A percentile compares a stretch with the other conserved stretches of the same genome.
Evolutionary conservation across 1,140 invertebrate species (phyloP).

Genomic region (Antheraea pernyi): DNA sequence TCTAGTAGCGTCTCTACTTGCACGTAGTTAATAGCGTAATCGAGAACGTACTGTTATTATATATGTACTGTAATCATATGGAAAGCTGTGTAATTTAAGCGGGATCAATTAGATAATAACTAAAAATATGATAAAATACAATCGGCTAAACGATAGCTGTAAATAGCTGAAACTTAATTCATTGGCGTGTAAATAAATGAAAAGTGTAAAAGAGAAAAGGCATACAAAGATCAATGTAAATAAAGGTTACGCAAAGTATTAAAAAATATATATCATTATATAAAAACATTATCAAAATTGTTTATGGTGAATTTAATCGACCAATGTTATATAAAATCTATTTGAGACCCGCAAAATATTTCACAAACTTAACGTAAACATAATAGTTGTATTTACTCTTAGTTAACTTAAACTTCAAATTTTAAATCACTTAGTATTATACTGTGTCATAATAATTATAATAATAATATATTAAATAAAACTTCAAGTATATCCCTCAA

Average conservation of each 20-base stretch:
- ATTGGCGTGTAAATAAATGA: slow-evolving; percentile 5
- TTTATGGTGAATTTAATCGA: slow-evolving; percentile 27
- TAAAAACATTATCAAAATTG: slow-evolving; percentile 1
- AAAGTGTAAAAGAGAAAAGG: neutral
- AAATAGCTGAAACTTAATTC: slow-evolving; percentile 2
- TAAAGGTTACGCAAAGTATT: neutral
- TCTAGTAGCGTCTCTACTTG: slow-evolving; percentile 39
- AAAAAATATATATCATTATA: neutral
- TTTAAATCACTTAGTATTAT: slow-evolving; percentile 34
- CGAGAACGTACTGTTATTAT: slow-evolving; percentile 8
- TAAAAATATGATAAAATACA: slow-evolving; percentile 27
- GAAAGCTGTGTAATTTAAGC: slow-evolving; percentile 60
- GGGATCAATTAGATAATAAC: slow-evolving; percentile 71
- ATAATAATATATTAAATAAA: slow-evolving; percentile 18
- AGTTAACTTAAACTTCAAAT: slow-evolving; percentile 12
- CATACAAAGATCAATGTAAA: neutral
- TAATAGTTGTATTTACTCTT: neutral
- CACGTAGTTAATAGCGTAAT: slow-evolving; percentile 25
- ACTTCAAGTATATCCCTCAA: neutral
- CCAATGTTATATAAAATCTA: slow-evolving; percentile 11
- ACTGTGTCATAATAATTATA: neutral
- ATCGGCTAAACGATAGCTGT: slow-evolving; percentile 48
- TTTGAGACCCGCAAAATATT: neutral
- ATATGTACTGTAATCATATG: slow-evolving; percentile 17
- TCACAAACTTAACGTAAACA: neutral